Evolutionary conservation across 2,113 vertebrate species (phyloP), one percentile per base, ranked within the genome.

Genomic region (Rhinoderma darwinii): DNA sequence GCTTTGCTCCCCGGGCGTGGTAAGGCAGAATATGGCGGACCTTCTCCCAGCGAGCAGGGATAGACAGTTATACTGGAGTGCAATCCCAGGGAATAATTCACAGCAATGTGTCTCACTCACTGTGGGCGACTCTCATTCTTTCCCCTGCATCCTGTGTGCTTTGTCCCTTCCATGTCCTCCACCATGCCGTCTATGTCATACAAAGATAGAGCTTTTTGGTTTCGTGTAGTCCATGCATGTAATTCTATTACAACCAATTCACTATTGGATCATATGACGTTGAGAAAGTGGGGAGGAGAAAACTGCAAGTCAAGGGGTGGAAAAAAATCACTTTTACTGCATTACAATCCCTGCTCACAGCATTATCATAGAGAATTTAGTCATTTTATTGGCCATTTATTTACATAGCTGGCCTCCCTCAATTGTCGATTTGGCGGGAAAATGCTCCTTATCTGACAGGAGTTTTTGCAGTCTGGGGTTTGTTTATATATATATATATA

Each of bases 11-110:
- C 91, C 93, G 92, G 93, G 94, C 92, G 94, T 93, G 94, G 94
- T 92, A 70, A 56, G 87, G 83, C 86, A 89, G 87, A 94, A 95
- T 91, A 95, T 95, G 95, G 95, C 94, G 93, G 91, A 89, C 78
- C 79, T 85, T 25, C 89, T 72, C 89, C 73, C 41, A 87, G 77
- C 77, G 72, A 79, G 20, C 76, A 86, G 84, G 84, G 47, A 81
- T 54, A 86, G 84, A 87, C 78, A 87, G 86, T 81, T 86, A 86
- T 32, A 73, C 47, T 61, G 77, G 76, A 86, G 84, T 22, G 47
- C 44, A 39, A 86, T 86, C 85, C 84, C 43, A 79, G 63, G 66
- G 25, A 79, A 72, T 54, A 66, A 37, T 15, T 27, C 22, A 22
- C 84, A 25, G 56, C 44, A 25, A 39, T 27, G 76, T 54, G 84